Conservation (phyloP, 2,888 invertebrate species). For the Spicauda simplicius region DNA sequence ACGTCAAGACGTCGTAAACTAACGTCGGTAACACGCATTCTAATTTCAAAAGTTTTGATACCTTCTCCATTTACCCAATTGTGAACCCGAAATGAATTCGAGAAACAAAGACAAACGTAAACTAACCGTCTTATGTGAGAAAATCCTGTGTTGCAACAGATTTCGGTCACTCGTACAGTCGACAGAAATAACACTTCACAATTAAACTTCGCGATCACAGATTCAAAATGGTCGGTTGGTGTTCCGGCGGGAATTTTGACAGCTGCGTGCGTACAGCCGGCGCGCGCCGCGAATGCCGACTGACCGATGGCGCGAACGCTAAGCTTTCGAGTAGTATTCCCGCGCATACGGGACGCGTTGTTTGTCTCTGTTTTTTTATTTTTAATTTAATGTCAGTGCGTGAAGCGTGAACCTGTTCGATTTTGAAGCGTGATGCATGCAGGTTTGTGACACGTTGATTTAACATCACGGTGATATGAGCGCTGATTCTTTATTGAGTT, state of each 20-base stretch:
- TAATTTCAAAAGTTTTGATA: background rate
- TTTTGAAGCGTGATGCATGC: constrained; percentile 53
- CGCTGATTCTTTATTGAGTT: background rate
- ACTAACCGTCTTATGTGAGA: constrained; percentile 31
- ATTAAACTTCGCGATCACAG: constrained; percentile 38
- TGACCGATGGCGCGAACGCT: constrained; percentile 48
- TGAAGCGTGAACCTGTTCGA: constrained; percentile 49
- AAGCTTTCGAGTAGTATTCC: constrained; percentile 50
- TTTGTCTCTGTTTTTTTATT: constrained; percentile 54
- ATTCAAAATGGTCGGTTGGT: constrained; percentile 33
- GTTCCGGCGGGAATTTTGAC: constrained; percentile 50
- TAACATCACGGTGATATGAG: background rate
- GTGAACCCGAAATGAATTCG: constrained; percentile 39
- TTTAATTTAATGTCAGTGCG: constrained; percentile 56
- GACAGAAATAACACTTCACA: constrained; percentile 43
- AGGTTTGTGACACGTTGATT: constrained; percentile 52
- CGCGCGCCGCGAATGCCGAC: constrained; percentile 58
- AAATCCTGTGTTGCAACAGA: constrained; percentile 34
- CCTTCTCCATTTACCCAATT: background rate
- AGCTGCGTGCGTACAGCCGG: constrained; percentile 52
- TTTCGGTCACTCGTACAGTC: constrained; percentile 32
- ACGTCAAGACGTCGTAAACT: constrained; percentile 27
- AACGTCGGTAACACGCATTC: background rate
- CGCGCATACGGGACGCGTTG: constrained; percentile 55
- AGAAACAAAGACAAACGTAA: constrained; percentile 39